A percentile compares a stretch with the other conserved stretches of the same genome.
Evolutionary conservation across 2,797 vertebrate genomes (phyloP).

Genomic region (Sebastes trivittatus): DNA sequence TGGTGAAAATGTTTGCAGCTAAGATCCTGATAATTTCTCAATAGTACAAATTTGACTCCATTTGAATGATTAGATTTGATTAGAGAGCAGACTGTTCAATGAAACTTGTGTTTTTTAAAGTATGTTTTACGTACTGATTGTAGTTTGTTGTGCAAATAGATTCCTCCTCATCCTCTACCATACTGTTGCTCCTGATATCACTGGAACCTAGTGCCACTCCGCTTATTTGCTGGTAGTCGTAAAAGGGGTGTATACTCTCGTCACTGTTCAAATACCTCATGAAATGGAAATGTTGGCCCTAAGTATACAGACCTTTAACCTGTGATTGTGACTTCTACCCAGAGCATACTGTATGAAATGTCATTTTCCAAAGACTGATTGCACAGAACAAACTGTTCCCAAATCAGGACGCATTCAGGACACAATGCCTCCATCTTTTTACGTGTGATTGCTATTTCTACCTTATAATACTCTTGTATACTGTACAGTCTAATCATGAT

Average conservation of each 20-base stretch:
- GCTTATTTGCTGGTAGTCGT: neutral
- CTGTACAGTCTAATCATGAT: slow-evolving; percentile 60
- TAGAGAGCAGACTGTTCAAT: neutral
- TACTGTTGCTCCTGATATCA: slow-evolving; percentile 21
- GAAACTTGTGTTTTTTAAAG: neutral
- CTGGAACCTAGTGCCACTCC: slow-evolving; percentile 35
- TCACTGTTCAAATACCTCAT: slow-evolving; percentile 51
- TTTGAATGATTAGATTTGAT: neutral
- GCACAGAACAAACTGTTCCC: slow-evolving; percentile 38
- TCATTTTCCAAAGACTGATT: slow-evolving; percentile 42
- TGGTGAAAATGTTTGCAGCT: slow-evolving; percentile 34
- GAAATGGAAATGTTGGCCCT: slow-evolving; percentile 35
- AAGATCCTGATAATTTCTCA: slow-evolving; percentile 16
- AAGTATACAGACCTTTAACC: neutral
- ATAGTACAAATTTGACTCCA: neutral
- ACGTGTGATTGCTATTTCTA: slow-evolving; percentile 50
- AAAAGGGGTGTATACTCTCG: slow-evolving; percentile 22
- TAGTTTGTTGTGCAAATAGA: slow-evolving; percentile 19
- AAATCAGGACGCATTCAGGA: slow-evolving; percentile 35
- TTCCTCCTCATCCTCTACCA: slow-evolving; percentile 9
- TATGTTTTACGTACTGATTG: slow-evolving; percentile 33
- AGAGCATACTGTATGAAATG: slow-evolving; percentile 26
- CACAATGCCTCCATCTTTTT: slow-evolving; percentile 47
- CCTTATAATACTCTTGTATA: slow-evolving; percentile 60
- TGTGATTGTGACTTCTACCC: slow-evolving; percentile 29